Percentiles rank a stretch among this genome's conserved stretches.
These are phyloP conservation scores for Rhorus exstirpatorius DNA, from an alignment of 2,888 invertebrate species.

Conservation along the genomic window DNA sequence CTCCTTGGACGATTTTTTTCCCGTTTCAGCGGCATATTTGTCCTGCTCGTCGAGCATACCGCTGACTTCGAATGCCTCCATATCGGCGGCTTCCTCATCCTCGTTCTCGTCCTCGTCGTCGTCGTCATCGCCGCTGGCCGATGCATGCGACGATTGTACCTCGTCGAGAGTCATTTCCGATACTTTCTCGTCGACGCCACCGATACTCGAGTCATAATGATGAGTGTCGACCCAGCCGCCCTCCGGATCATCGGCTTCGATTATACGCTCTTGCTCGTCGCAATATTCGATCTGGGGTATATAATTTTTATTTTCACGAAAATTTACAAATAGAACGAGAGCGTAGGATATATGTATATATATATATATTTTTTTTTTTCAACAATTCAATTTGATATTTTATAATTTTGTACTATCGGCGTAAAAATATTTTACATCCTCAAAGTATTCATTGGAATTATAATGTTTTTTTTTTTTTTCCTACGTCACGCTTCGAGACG, in stretches of 20 bases:
- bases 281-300: conserved; percentile 94
- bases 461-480: too few relatives aligned
- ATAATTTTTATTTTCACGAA: neutral
- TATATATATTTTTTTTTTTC: too few relatives aligned
- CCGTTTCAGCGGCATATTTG: conserved; percentile 86
- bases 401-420: too few relatives aligned
- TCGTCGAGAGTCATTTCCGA: conserved; percentile 96
- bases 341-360: too few relatives aligned
- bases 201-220: conserved; percentile 91
- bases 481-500: too few relatives aligned
- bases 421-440: too few relatives aligned
- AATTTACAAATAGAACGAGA: neutral
- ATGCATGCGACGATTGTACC: conserved; percentile 80
- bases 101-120: conserved; percentile 97
- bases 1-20: conserved; percentile 79
- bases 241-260: conserved; percentile 94
- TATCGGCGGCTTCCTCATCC: conserved; percentile 97
- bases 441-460: too few relatives aligned
- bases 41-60: conserved; percentile 97
- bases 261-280: conserved; percentile 95
- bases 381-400: too few relatives aligned
- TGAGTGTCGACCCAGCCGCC: conserved; percentile 99
- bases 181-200: conserved; percentile 91
- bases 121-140: conserved; percentile 85
- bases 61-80: conserved; percentile 99